Conservation (phyloP, 2,888 invertebrate genomes). For the Globia sparganii region DNA sequence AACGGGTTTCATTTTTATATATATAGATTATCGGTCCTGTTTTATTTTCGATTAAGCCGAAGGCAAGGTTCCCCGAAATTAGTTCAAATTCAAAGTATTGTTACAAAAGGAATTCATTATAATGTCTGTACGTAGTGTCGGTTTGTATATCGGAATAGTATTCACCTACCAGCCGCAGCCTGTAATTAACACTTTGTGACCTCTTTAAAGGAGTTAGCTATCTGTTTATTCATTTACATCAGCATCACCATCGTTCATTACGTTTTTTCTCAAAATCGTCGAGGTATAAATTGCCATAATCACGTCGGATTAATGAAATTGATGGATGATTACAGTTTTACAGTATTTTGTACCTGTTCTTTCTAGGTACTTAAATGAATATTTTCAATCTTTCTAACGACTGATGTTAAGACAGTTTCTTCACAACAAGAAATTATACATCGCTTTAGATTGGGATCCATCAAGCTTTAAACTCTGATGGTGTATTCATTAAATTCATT, state of each 20-base stretch:
- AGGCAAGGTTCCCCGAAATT: background rate
- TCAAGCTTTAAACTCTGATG: background rate
- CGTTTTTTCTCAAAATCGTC: background rate
- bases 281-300: background rate
- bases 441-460: background rate
- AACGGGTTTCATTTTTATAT: too few relatives aligned
- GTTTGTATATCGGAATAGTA: slow-evolving; percentile 9
- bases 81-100: slow-evolving; percentile 3
- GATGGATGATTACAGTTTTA: background rate
- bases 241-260: background rate
- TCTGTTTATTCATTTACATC: background rate
- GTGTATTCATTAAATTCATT: slow-evolving; percentile 5
- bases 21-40: background rate
- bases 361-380: background rate
- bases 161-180: slow-evolving; percentile 19
- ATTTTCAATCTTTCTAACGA: background rate
- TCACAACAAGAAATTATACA: background rate
- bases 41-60: background rate
- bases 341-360: background rate
- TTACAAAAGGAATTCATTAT: slow-evolving; percentile 24
- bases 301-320: background rate
- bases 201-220: background rate
- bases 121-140: background rate
- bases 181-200: slow-evolving; percentile 3
- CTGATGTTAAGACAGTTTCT: too few relatives aligned